These are phyloP conservation scores for Carassius gibelio DNA, from an alignment of 2,113 vertebrate species.

Conservation along the genomic window DNA sequence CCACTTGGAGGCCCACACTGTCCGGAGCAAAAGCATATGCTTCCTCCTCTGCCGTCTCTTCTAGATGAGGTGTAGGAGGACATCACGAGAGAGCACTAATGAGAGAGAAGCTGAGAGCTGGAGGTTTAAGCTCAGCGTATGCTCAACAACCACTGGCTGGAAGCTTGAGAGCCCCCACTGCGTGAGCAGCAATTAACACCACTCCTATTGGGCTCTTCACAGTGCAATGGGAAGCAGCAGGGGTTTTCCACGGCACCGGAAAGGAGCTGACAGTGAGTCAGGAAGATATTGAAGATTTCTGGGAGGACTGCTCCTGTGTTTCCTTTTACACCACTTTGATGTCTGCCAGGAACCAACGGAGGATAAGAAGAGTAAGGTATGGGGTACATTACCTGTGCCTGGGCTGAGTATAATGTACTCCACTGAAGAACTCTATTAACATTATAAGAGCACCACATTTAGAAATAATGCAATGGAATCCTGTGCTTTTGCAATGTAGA, in stretches of 20 bases:
- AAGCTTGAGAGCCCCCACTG: constrained; percentile 39
- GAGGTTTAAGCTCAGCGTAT: constrained; percentile 28
- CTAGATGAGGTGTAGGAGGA: constrained; percentile 20
- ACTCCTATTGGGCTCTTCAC: constrained; percentile 43
- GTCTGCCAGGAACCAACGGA: constrained; percentile 15
- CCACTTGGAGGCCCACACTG: background rate
- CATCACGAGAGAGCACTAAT: background rate
- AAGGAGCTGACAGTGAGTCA: constrained; percentile 20
- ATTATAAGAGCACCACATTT: background rate
- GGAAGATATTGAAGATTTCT: constrained; percentile 44
- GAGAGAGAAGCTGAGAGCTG: background rate
- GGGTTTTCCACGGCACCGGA: constrained; percentile 10
- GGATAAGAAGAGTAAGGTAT: background rate
- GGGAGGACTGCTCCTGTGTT: constrained; percentile 30
- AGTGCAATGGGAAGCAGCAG: constrained; percentile 41
- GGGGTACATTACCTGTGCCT: background rate
- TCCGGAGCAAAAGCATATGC: constrained; percentile 28
- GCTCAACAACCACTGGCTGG: constrained; percentile 38
- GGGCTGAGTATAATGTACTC: background rate
- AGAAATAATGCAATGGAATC: background rate
- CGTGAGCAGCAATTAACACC: constrained; percentile 50
- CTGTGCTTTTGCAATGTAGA: background rate
- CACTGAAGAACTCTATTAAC: background rate
- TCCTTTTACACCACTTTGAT: constrained; percentile 40
- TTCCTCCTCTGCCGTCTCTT: constrained; percentile 1